Percentiles rank a stretch among this genome's conserved stretches.
Conservation (phyloP, 2,797 vertebrate species). For the Mormyrops boulengeri region DNA sequence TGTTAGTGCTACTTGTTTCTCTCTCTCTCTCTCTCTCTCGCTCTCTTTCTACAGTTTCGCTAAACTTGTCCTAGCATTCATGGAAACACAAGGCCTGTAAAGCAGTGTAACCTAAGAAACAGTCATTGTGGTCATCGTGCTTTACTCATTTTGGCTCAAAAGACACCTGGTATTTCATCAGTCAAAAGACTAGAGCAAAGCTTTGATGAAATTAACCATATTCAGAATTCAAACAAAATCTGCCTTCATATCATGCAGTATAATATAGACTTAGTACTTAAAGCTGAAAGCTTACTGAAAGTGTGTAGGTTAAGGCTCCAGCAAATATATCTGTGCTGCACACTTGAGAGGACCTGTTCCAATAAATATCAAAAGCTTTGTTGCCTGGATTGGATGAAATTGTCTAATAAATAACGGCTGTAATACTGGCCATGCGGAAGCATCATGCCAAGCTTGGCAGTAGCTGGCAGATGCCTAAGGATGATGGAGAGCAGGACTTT, state of each 20-base stretch:
- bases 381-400: not conserved
- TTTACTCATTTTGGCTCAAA: not conserved
- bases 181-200: not conserved
- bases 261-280: not conserved
- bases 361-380: not conserved
- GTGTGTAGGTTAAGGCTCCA: not conserved
- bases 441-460: not conserved
- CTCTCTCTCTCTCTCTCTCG: not conserved
- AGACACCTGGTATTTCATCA: not conserved
- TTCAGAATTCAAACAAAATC: not conserved
- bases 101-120: not conserved
- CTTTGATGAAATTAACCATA: not conserved
- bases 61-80: not conserved
- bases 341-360: not conserved
- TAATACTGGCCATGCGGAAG: not conserved
- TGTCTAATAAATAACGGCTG: not conserved
- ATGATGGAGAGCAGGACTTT: not conserved
- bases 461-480: not conserved
- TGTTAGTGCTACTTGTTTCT: conserved; percentile 19
- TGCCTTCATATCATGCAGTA: not conserved
- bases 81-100: not conserved
- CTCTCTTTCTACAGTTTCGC: not conserved
- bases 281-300: not conserved
- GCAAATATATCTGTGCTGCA: not conserved
- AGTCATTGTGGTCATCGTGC: not conserved